These are phyloP conservation scores for Sebastes reedi DNA, from an alignment of 2,797 vertebrate genomes.

Conservation along the genomic window DNA sequence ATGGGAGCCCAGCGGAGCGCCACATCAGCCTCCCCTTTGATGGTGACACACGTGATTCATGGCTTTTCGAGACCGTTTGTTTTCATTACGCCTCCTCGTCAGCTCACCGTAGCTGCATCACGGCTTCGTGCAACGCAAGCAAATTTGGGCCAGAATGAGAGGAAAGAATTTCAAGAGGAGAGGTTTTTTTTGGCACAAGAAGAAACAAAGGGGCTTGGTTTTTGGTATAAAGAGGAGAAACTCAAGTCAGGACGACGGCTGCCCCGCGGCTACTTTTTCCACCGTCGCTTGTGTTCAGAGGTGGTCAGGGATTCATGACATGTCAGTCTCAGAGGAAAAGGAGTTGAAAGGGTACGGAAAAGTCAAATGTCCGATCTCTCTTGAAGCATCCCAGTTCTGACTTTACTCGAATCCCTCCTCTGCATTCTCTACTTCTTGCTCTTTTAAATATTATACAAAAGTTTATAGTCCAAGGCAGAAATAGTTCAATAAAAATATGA, in stretches of 20 bases:
- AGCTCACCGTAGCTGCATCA: conserved; percentile 61
- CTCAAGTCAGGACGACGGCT: conserved; percentile 47
- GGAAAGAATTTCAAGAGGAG: conserved; percentile 74
- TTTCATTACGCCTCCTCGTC: conserved; percentile 77
- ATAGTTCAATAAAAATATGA: neutral
- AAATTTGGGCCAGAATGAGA: conserved; percentile 68
- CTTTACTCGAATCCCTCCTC: neutral
- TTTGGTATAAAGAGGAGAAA: conserved; percentile 55
- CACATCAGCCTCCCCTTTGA: conserved; percentile 76
- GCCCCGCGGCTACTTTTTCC: conserved; percentile 62
- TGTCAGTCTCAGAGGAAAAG: conserved; percentile 52
- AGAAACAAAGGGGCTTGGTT: conserved; percentile 75
- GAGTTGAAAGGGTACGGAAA: conserved; percentile 26
- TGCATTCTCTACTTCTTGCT: neutral
- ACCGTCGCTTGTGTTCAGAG: conserved; percentile 57
- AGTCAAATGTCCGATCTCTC: conserved; percentile 39
- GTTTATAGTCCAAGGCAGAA: neutral
- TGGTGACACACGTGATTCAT: conserved; percentile 77
- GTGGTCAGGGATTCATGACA: conserved; percentile 62
- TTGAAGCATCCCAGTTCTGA: conserved; percentile 19
- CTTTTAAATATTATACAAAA: neutral
- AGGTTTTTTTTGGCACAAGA: conserved; percentile 65
- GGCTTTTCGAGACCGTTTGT: conserved; percentile 69
- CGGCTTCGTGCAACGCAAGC: conserved; percentile 70
- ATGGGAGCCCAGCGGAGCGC: conserved; percentile 71